Base-by-base conservation (phyloP, 2,113 vertebrate species). In the Sylvia atricapilla region DNA sequence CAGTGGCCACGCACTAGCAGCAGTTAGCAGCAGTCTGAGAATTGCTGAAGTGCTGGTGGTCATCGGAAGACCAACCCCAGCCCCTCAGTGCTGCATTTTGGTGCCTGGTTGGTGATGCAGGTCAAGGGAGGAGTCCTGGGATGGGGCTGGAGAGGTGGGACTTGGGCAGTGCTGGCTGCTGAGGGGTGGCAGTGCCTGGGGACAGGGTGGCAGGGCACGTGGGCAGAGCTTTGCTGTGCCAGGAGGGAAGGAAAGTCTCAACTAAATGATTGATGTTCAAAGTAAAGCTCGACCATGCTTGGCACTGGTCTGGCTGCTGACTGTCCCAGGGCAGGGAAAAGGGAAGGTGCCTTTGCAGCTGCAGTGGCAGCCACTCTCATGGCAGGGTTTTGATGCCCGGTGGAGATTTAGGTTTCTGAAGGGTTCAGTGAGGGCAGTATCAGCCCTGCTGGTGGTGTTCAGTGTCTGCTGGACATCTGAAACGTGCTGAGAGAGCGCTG, bases 1-100 rank as follows among this genome's bases (percentile, higher is more conserved):
- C 83, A 41, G 31, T 13, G 28, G 33, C 28, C 44, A 13, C 31
- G 15, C 58, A 53, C 52, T 35, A 70, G 75, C 46, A 87, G 88
- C 82, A 75, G 95, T 80, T 63, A 90, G 78, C 60, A 47, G 75
- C 79, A 50, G 31, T 70, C 72, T 75, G 83, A 55, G 69, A 74
- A 63, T 1, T 19, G n/a, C 67, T 56, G 43, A 58, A 69, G 50
- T 59, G 30, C 6, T 30, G 63, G 56, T 58, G 84, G 49, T 69
- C 60, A 8, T 50, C 23, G 66, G 74, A 24, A 60, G 39, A 44
- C 18, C 18, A 31, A 15, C 46, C 0, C 0, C 28, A 88, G 79
- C 79, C 73, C 24, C 63, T 69, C 0, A 0, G 23, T 8, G 70
- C 82, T 73, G 58, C 82, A 67, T 25, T 10, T 63, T 39, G 52